A percentile compares a stretch with the other conserved stretches of the same genome.
Conservation (phyloP, 2,888 invertebrate genomes). For the Argyresthia albistria region DNA sequence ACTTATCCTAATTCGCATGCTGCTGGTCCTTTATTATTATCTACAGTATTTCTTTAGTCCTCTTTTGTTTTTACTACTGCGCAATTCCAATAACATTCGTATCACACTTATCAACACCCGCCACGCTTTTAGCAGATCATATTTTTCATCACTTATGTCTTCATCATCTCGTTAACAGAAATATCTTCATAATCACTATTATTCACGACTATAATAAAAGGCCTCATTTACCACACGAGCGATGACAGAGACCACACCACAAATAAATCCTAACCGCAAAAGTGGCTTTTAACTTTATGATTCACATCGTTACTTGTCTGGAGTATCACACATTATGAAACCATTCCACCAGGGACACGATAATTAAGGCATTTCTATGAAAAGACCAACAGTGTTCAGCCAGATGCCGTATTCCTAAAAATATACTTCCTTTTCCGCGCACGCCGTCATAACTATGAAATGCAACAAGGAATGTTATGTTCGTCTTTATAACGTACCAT, state of each 20-base stretch:
- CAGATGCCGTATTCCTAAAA: slow-evolving; percentile 64
- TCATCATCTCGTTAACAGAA: neutral
- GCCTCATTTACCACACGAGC: neutral
- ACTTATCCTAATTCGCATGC: too few relatives aligned
- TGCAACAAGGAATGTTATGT: slow-evolving; percentile 46
- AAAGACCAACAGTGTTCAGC: slow-evolving; percentile 38
- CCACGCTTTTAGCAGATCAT: too few relatives aligned
- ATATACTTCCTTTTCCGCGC: slow-evolving; percentile 67
- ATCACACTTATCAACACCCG: too few relatives aligned
- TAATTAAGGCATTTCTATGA: slow-evolving; percentile 65
- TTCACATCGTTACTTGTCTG: neutral
- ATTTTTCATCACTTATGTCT: too few relatives aligned
- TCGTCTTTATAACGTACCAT: slow-evolving; percentile 58
- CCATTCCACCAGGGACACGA: slow-evolving; percentile 45
- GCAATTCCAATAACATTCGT: too few relatives aligned
- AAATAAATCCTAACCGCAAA: slow-evolving; percentile 2
- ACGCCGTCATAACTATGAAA: slow-evolving; percentile 61
- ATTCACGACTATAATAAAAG: neutral
- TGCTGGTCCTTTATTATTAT: too few relatives aligned
- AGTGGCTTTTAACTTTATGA: slow-evolving; percentile 1
- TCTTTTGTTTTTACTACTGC: too few relatives aligned
- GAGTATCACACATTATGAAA: slow-evolving; percentile 39
- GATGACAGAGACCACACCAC: neutral
- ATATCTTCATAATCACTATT: neutral
- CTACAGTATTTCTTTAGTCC: too few relatives aligned